phyloP scores from a whole-genome alignment of 1,140 invertebrate species.

The Schlechtendalia chinensis region DNA sequence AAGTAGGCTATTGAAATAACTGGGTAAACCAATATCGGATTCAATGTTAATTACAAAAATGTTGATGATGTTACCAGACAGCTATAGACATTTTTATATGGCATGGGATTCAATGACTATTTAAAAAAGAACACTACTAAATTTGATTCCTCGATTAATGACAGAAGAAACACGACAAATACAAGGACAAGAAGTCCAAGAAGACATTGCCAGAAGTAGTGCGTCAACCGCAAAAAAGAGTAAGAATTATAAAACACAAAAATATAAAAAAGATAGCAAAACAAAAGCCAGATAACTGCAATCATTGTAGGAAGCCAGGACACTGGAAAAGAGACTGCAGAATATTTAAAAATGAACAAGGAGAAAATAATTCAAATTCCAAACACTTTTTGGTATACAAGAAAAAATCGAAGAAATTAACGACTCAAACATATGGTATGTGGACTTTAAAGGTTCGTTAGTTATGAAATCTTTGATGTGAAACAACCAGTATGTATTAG shows the following conservation, averaged over 20 bases:
- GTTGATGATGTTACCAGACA: neutral
- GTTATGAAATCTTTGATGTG: neutral
- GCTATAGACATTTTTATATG: neutral
- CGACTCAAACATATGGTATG: neutral
- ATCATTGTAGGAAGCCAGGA: neutral
- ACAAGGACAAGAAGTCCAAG: no score
- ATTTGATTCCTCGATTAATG: neutral
- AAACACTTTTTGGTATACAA: no score
- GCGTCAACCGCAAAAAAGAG: neutral
- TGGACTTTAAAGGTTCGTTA: neutral
- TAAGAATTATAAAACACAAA: no score
- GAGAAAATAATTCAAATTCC: no score
- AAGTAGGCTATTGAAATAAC: no score
- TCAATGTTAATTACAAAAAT: neutral
- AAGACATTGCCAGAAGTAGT: neutral
- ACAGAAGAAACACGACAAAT: no score
- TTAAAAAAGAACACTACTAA: neutral
- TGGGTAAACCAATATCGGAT: no score
- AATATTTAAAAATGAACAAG: no score
- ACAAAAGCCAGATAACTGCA: neutral
- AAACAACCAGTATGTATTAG: neutral
- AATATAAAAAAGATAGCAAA: neutral
- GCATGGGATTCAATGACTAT: neutral
- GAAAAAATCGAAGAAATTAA: no score
- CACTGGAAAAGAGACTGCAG: no score